Percentiles rank a stretch among this genome's conserved stretches.
phyloP scores from a whole-genome alignment of 1,140 invertebrate genomes.

The Cepaea nemoralis region DNA sequence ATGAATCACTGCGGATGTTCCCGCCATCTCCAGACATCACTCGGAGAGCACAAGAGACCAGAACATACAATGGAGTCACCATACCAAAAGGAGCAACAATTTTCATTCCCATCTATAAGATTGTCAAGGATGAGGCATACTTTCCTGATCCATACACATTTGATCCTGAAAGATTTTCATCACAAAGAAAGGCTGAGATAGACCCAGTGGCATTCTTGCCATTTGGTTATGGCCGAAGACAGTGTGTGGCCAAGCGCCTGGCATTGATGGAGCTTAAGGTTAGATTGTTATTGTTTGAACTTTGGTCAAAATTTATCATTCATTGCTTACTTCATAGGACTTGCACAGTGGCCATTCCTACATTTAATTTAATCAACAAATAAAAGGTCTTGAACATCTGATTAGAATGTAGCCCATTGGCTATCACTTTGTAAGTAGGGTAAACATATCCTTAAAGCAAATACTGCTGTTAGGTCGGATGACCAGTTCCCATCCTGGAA shows the following conservation, averaged over 20 bases:
- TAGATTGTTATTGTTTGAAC: neutral
- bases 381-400: too few relatives aligned
- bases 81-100: constrained; percentile 73
- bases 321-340: too few relatives aligned
- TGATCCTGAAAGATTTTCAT: constrained; percentile 67
- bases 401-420: too few relatives aligned
- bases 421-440: too few relatives aligned
- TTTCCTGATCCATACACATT: constrained; percentile 72
- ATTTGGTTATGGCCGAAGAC: constrained; percentile 24
- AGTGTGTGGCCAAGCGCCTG: constrained; percentile 23
- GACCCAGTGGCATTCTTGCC: constrained; percentile 21
- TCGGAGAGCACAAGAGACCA: constrained; percentile 42
- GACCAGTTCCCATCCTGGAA: too few relatives aligned
- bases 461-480: too few relatives aligned
- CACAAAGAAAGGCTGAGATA: neutral
- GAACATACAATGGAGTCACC: constrained; percentile 68
- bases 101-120: constrained; percentile 72
- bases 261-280: constrained; percentile 23
- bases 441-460: too few relatives aligned
- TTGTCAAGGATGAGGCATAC: constrained; percentile 73
- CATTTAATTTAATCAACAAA: too few relatives aligned
- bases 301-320: too few relatives aligned
- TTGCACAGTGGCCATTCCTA: too few relatives aligned
- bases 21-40: constrained; percentile 47
- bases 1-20: constrained; percentile 49